These are phyloP conservation scores for Choristoneura fumiferana DNA, from an alignment of 1,140 invertebrate genomes.

Conservation along the genomic window DNA sequence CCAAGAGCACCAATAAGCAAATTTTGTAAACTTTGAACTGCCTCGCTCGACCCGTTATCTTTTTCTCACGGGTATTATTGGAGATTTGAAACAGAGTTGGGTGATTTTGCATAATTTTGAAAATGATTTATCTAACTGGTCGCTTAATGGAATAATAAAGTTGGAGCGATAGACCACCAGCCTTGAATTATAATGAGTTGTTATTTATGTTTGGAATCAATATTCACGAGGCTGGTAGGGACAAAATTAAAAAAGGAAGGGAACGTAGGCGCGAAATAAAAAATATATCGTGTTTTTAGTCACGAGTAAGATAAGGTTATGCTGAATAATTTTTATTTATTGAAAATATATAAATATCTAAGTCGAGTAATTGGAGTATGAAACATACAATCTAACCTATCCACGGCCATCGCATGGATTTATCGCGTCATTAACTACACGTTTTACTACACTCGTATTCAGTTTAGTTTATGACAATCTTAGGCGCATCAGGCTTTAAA, in stretches of 20 bases:
- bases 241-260: not conserved
- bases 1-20: slow-evolving; percentile 7
- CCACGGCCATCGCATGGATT: no score
- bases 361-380: no score
- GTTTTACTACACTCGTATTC: no score
- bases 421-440: no score
- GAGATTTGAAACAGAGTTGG: slow-evolving; percentile 46
- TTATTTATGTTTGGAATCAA: slow-evolving; percentile 14
- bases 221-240: slow-evolving; percentile 4
- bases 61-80: slow-evolving; percentile 47
- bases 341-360: no score
- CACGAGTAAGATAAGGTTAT: no score
- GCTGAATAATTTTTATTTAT: no score
- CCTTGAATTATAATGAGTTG: slow-evolving; percentile 16
- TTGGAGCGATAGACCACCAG: slow-evolving; percentile 22
- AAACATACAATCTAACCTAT: no score
- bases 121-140: slow-evolving; percentile 36
- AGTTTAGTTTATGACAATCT: no score
- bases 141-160: slow-evolving; percentile 42
- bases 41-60: slow-evolving; percentile 30
- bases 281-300: no score
- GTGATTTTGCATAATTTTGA: slow-evolving; percentile 45
- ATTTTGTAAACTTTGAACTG: slow-evolving; percentile 20
- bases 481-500: no score
- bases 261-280: no score